A percentile compares a stretch with the other conserved stretches of the same genome.
These are phyloP conservation scores for Dolichopus griseipennis DNA, from an alignment of 2,888 invertebrate species.

Conservation along the genomic window DNA sequence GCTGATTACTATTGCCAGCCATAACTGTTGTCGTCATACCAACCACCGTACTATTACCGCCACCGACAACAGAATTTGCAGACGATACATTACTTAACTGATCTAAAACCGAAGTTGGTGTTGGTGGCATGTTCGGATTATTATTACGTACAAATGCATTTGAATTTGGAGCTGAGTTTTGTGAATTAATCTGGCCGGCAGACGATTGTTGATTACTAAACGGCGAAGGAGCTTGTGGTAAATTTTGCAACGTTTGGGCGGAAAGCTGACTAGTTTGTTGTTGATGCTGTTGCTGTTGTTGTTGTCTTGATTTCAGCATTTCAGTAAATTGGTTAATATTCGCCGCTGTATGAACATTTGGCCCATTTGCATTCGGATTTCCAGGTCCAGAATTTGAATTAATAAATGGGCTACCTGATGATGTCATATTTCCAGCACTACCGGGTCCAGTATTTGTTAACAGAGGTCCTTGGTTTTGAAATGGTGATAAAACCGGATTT, in stretches of 20 bases:
- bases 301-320: slow-evolving; percentile 49
- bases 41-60: slow-evolving; percentile 42
- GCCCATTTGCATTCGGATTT: slow-evolving; percentile 50
- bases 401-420: slow-evolving; percentile 29
- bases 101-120: slow-evolving; percentile 40
- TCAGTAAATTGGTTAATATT: slow-evolving; percentile 49
- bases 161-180: slow-evolving; percentile 28
- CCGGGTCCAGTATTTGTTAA: slow-evolving; percentile 36
- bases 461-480: slow-evolving; percentile 48
- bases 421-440: slow-evolving; percentile 22
- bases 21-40: slow-evolving; percentile 23
- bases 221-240: slow-evolving; percentile 49
- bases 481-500: slow-evolving; percentile 65
- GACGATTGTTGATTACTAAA: slow-evolving; percentile 40
- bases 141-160: slow-evolving; percentile 31
- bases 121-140: slow-evolving; percentile 43
- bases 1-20: slow-evolving; percentile 24
- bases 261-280: slow-evolving; percentile 12
- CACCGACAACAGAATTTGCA: slow-evolving; percentile 21
- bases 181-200: slow-evolving; percentile 38
- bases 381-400: slow-evolving; percentile 31
- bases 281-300: slow-evolving; percentile 29
- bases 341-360: slow-evolving; percentile 37
- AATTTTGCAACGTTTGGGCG: slow-evolving; percentile 15
- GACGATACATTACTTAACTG: slow-evolving; percentile 17